These are phyloP conservation scores for Dasysyrphus tricinctus DNA, from an alignment of 2,888 invertebrate species.

Conservation along the genomic window DNA sequence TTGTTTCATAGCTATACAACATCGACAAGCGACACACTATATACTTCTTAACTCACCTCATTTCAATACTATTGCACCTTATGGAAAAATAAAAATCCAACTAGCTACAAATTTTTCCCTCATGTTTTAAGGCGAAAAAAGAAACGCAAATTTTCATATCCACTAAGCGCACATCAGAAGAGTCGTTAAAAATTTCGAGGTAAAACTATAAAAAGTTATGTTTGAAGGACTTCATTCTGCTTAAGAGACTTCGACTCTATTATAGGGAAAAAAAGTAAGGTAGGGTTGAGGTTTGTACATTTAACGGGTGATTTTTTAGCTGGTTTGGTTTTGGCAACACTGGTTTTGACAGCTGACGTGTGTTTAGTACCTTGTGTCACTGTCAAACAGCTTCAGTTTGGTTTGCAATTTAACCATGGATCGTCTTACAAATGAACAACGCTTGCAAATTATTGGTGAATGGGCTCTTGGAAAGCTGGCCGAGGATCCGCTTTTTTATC, in stretches of 20 bases:
- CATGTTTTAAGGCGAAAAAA: slow-evolving; percentile 8
- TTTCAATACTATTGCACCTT: slow-evolving; percentile 12
- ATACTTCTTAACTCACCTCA: not conserved
- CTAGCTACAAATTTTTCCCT: not conserved
- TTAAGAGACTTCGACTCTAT: slow-evolving; percentile 55
- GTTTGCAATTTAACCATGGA: too few species aligned
- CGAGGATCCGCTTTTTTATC: too few species aligned
- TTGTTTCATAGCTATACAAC: not conserved
- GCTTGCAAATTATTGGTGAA: too few species aligned
- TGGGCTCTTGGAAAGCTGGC: too few species aligned
- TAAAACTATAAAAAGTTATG: slow-evolving; percentile 70
- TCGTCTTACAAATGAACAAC: too few species aligned
- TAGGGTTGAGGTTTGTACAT: slow-evolving; percentile 3
- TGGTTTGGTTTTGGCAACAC: too few species aligned
- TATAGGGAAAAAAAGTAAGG: not conserved
- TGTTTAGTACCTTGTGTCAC: too few species aligned
- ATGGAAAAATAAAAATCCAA: slow-evolving; percentile 19
- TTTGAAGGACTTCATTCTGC: slow-evolving; percentile 62
- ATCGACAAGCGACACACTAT: not conserved
- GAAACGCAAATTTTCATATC: slow-evolving; percentile 64
- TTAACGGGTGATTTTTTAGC: too few species aligned
- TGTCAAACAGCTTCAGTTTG: too few species aligned
- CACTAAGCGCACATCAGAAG: slow-evolving; percentile 64
- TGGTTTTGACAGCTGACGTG: too few species aligned
- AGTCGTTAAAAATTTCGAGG: slow-evolving; percentile 72